phyloP scores from a whole-genome alignment of 1,140 invertebrate species.

The Phthorimaea operculella region DNA sequence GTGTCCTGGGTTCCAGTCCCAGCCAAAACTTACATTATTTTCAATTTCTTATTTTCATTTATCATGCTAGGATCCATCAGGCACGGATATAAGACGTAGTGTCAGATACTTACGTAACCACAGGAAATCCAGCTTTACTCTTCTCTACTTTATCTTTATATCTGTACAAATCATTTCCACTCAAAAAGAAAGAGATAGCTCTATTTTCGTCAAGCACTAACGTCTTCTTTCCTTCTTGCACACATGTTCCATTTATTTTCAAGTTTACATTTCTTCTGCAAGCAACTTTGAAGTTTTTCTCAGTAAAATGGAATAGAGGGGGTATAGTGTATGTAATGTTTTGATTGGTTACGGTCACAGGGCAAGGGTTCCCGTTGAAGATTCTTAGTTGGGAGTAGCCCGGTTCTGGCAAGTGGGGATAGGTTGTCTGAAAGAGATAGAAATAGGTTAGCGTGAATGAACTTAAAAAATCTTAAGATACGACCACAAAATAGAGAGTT shows the following conservation, averaged over 20 bases:
- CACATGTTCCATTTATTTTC: slow-evolving; percentile 31
- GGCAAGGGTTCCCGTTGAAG: slow-evolving; percentile 72
- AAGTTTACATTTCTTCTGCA: slow-evolving; percentile 25
- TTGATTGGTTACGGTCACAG: slow-evolving; percentile 32
- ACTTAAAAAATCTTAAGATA: too few relatives aligned
- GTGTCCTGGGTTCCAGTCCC: too few relatives aligned
- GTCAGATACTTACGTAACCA: slow-evolving; percentile 35
- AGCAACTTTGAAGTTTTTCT: slow-evolving; percentile 28
- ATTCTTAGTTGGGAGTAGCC: slow-evolving; percentile 75
- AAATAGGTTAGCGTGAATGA: not conserved
- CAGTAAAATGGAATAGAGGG: slow-evolving; percentile 30
- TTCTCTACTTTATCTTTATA: slow-evolving; percentile 49
- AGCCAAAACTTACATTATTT: too few relatives aligned
- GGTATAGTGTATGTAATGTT: slow-evolving; percentile 36
- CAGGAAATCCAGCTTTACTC: slow-evolving; percentile 48
- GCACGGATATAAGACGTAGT: too few relatives aligned
- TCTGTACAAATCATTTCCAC: slow-evolving; percentile 22
- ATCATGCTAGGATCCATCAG: too few relatives aligned
- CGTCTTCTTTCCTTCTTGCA: slow-evolving; percentile 22
- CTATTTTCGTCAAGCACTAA: slow-evolving; percentile 36
- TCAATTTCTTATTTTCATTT: too few relatives aligned
- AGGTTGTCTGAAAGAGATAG: slow-evolving; percentile 70
- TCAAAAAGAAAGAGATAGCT: slow-evolving; percentile 40
- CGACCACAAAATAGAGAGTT: too few relatives aligned
- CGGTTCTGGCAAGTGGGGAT: slow-evolving; percentile 71